phyloP scores from a whole-genome alignment of 2,797 vertebrate species.

The Enteromius treurensis region DNA sequence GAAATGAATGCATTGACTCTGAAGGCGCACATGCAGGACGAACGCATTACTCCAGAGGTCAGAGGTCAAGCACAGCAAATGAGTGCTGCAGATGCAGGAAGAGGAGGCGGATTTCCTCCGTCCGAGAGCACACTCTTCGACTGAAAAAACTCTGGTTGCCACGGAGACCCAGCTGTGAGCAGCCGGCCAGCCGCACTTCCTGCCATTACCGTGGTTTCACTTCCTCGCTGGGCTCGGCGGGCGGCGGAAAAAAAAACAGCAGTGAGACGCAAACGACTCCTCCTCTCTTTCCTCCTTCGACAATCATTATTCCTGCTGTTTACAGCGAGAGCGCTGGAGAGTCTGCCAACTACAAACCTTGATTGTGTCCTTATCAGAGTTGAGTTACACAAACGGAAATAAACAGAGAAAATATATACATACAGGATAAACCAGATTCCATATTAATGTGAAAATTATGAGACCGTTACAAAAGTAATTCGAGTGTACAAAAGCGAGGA shows the following conservation, averaged over 20 bases:
- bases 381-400: background rate
- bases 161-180: conserved; percentile 49
- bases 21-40: background rate
- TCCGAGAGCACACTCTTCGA: background rate
- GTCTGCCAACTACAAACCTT: background rate
- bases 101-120: conserved; percentile 13
- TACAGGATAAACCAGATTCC: background rate
- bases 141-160: conserved; percentile 23
- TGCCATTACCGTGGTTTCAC: conserved; percentile 47
- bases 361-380: background rate
- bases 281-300: background rate
- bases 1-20: conserved; percentile 17
- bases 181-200: conserved; percentile 42
- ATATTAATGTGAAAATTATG: background rate
- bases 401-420: too few relatives aligned
- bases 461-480: background rate
- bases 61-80: background rate
- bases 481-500: background rate
- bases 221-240: conserved; percentile 45
- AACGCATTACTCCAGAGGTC: background rate
- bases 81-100: background rate
- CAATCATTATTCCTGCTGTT: conserved; percentile 2
- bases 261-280: conserved; percentile 16
- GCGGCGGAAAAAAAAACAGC: conserved; percentile 52
- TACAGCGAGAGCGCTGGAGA: background rate